These are phyloP conservation scores for Gephyroberyx darwinii DNA, from an alignment of 2,797 vertebrate genomes.

Conservation along the genomic window DNA sequence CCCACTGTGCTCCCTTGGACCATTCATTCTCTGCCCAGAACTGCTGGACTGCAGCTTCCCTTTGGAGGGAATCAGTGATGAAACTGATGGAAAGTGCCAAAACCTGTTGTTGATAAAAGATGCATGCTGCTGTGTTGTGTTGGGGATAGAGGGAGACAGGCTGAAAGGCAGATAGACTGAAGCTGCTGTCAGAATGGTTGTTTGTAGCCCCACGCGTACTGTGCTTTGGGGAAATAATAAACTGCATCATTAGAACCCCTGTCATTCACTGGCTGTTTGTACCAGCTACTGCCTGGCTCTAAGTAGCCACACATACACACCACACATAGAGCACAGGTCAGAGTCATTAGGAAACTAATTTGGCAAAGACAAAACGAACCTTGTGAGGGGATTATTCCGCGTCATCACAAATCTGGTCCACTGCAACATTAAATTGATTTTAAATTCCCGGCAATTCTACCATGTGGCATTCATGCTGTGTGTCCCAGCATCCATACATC, in stretches of 20 bases:
- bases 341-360: conserved; percentile 66
- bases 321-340: conserved; percentile 59
- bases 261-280: conserved; percentile 76
- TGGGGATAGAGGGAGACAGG: conserved; percentile 73
- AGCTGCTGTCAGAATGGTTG: conserved; percentile 81
- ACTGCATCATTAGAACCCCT: conserved; percentile 82
- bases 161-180: conserved; percentile 76
- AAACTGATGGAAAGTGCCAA: conserved; percentile 76
- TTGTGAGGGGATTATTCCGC: conserved; percentile 55
- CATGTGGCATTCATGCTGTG: not conserved
- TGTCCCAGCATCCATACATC: not conserved
- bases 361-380: conserved; percentile 53
- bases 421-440: conserved; percentile 47
- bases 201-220: conserved; percentile 75
- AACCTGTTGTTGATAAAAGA: conserved; percentile 78
- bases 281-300: conserved; percentile 56
- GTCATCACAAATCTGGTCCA: conserved; percentile 36
- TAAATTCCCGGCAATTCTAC: conserved; percentile 5
- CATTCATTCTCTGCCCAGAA: conserved; percentile 24
- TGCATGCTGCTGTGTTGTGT: conserved; percentile 70
- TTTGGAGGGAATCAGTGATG: conserved; percentile 60
- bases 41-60: conserved; percentile 52
- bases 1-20: conserved; percentile 33
- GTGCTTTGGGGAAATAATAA: conserved; percentile 80
- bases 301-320: conserved; percentile 56